phyloP scores from a whole-genome alignment of 2,113 vertebrate genomes.

The Pholis gunnellus region DNA sequence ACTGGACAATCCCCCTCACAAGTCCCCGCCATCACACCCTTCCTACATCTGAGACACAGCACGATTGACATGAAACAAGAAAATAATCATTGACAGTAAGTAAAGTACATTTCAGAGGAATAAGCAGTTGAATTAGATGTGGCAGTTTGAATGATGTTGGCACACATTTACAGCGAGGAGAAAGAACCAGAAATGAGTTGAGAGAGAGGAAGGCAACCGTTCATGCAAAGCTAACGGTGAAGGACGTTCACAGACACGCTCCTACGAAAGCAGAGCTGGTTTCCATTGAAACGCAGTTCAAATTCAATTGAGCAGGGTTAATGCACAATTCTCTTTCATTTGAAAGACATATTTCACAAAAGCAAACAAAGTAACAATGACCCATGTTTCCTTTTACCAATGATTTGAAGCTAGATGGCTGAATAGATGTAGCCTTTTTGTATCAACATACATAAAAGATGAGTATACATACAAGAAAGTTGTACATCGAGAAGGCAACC shows the following conservation, averaged over 20 bases:
- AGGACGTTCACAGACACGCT: slow-evolving; percentile 49
- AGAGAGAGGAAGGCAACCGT: slow-evolving; percentile 35
- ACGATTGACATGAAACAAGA: slow-evolving; percentile 44
- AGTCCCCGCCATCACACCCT: slow-evolving; percentile 48
- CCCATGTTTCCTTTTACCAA: slow-evolving; percentile 8
- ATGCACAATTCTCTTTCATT: slow-evolving; percentile 39
- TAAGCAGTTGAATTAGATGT: slow-evolving; percentile 61
- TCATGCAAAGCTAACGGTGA: slow-evolving; percentile 78
- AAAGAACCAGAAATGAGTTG: slow-evolving; percentile 35
- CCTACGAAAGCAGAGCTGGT: slow-evolving; percentile 45
- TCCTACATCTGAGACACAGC: slow-evolving; percentile 54
- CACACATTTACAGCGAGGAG: slow-evolving; percentile 31
- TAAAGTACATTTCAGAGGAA: slow-evolving; percentile 41
- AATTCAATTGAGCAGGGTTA: slow-evolving; percentile 68
- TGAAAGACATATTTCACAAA: slow-evolving; percentile 48
- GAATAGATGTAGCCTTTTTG: slow-evolving; percentile 3
- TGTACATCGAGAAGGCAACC: slow-evolving; percentile 1
- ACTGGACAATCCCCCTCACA: slow-evolving; percentile 38
- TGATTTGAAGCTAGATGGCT: slow-evolving; percentile 10
- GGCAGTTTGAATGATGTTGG: slow-evolving; percentile 56
- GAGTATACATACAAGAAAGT: slow-evolving; percentile 1
- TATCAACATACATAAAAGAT: slow-evolving; percentile 16
- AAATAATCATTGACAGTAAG: slow-evolving; percentile 45
- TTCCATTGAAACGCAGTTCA: slow-evolving; percentile 45
- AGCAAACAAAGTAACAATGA: slow-evolving; percentile 52